These are phyloP conservation scores for Rynchops niger DNA, from an alignment of 2,113 vertebrate species.

Conservation along the genomic window DNA sequence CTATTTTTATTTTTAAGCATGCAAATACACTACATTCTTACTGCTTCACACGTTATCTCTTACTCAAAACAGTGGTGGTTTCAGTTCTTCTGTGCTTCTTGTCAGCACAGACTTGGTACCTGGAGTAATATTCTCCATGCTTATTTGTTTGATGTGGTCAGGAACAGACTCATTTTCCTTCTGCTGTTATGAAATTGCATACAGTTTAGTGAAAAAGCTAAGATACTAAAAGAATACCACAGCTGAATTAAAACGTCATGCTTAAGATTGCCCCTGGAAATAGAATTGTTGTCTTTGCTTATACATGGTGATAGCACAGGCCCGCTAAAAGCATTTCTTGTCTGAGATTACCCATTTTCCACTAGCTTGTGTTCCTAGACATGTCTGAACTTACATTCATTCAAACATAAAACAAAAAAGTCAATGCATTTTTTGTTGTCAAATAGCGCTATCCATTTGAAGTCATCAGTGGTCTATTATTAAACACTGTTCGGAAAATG, in stretches of 20 bases:
- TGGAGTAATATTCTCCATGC: background rate
- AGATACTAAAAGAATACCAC: background rate
- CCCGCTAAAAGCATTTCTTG: background rate
- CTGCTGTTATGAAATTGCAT: background rate
- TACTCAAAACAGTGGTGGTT: background rate
- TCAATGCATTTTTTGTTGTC: background rate
- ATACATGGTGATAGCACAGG: background rate
- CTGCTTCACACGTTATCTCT: rapidly evolving
- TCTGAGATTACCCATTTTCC: background rate
- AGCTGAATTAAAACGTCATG: background rate
- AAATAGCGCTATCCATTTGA: background rate
- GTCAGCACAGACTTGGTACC: background rate
- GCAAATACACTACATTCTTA: background rate
- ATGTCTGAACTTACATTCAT: background rate
- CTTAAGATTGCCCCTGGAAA: background rate
- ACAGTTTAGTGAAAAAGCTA: background rate
- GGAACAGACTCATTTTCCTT: background rate
- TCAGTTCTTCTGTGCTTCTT: background rate
- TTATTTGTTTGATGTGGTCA: background rate
- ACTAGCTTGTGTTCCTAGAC: background rate
- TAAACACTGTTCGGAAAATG: background rate
- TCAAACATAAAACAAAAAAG: background rate
- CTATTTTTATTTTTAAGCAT: background rate
- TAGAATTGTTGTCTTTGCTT: background rate
- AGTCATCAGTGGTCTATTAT: background rate